Conservation (phyloP, 2,113 vertebrate species). For the Leiothrix lutea region DNA sequence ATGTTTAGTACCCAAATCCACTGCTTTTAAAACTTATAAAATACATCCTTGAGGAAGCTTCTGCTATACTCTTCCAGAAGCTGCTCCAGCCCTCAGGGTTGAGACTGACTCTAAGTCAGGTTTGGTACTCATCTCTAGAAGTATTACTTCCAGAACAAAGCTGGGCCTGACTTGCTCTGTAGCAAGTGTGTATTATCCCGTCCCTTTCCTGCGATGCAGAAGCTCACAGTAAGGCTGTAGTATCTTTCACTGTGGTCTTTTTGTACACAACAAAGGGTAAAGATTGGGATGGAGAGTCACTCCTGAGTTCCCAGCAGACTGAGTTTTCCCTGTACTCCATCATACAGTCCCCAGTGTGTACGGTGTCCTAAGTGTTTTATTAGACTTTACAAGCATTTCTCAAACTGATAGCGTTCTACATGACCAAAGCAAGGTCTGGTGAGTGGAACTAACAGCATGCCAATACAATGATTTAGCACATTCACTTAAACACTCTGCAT, state of each 20-base stretch:
- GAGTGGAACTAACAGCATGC: neutral
- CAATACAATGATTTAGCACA: neutral
- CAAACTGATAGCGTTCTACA: neutral
- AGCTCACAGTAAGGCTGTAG: neutral
- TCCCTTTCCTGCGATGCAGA: neutral
- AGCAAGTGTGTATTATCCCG: neutral
- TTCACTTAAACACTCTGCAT: neutral
- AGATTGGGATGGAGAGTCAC: neutral
- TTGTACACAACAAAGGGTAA: accelerated
- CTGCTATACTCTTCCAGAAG: neutral
- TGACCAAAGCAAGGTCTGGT: neutral
- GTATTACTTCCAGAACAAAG: neutral
- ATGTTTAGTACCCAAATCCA: neutral
- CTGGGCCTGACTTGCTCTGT: neutral
- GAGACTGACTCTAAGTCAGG: neutral
- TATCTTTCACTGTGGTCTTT: neutral
- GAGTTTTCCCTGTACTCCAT: neutral
- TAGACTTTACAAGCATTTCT: neutral
- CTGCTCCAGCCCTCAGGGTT: neutral
- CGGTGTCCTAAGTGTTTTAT: neutral
- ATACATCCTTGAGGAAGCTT: neutral
- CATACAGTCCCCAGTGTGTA: neutral
- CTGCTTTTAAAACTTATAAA: neutral
- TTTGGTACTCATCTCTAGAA: neutral
- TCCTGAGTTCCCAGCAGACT: neutral